phyloP scores from a whole-genome alignment of 2,888 invertebrate species.

The Sarcophaga variegata region DNA sequence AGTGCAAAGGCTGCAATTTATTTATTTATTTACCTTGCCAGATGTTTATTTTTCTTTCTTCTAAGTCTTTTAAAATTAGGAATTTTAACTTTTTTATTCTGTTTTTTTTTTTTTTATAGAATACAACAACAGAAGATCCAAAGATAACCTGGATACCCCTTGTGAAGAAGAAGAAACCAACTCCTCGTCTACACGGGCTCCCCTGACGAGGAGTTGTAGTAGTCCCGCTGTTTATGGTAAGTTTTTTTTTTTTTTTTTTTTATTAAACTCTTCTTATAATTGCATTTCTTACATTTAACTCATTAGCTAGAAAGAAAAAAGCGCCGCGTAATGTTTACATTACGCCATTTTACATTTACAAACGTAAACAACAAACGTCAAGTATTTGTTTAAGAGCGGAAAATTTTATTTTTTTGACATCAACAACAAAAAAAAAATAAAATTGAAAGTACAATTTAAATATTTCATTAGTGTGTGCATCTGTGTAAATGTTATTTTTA shows the following conservation, averaged over 20 bases:
- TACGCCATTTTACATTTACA: not conserved
- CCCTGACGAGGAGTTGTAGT: slow-evolving; percentile 83
- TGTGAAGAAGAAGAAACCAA: slow-evolving; percentile 86
- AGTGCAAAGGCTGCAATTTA: too few relatives aligned
- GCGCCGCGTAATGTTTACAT: slow-evolving; percentile 16
- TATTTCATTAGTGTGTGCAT: not conserved
- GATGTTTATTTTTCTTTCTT: too few relatives aligned
- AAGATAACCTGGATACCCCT: slow-evolving; percentile 83
- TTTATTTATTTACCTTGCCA: too few relatives aligned
- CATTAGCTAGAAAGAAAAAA: slow-evolving; percentile 15
- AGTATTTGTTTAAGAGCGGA: slow-evolving; percentile 39
- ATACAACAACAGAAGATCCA: slow-evolving; percentile 86
- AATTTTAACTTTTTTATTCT: not conserved
- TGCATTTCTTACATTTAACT: slow-evolving; percentile 13
- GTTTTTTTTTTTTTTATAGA: slow-evolving; percentile 83
- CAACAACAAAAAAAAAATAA: slow-evolving; percentile 10
- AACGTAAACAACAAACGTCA: not conserved
- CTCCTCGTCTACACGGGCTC: slow-evolving; percentile 80
- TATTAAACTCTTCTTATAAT: not conserved
- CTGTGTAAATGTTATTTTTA: slow-evolving; percentile 35
- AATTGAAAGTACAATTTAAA: slow-evolving; percentile 20
- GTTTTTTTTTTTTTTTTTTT: slow-evolving; percentile 65
- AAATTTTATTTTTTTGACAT: slow-evolving; percentile 46
- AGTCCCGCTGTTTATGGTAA: slow-evolving; percentile 83
- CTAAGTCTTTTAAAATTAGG: not conserved